These are phyloP conservation scores for Craniophora ligustri DNA, from an alignment of 2,888 invertebrate species.

Conservation along the genomic window DNA sequence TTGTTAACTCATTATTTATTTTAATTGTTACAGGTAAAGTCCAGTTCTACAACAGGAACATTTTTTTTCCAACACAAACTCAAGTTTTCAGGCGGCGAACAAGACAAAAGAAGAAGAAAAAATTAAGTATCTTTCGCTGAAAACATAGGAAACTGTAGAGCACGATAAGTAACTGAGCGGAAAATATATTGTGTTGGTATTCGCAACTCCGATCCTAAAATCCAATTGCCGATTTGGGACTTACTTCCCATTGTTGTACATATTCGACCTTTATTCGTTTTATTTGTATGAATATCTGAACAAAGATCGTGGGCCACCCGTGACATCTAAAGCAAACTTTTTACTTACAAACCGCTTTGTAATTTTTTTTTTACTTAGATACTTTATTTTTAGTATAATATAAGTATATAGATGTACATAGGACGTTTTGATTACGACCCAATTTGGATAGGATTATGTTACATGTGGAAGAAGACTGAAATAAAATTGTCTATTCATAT, in stretches of 20 bases:
- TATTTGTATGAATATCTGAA: slow-evolving; percentile 33
- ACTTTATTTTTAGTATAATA: background rate
- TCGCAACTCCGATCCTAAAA: slow-evolving; percentile 24
- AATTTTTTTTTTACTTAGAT: slow-evolving; percentile 14
- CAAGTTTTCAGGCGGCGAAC: background rate
- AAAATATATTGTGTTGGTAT: slow-evolving; percentile 24
- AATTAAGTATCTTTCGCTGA: background rate
- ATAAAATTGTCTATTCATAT: no score
- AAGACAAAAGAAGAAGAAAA: background rate
- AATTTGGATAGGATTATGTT: no score
- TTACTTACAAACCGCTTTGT: slow-evolving; percentile 1
- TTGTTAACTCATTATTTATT: background rate
- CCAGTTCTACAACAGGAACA: background rate
- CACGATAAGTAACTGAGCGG: background rate
- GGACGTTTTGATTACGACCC: no score
- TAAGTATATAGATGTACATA: no score
- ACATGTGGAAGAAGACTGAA: no score
- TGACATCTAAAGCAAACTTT: slow-evolving; percentile 20
- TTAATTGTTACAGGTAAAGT: background rate
- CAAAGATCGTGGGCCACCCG: slow-evolving; percentile 9
- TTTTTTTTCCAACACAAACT: no score
- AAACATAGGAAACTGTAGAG: slow-evolving; percentile 1
- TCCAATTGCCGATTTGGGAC: slow-evolving; percentile 40
- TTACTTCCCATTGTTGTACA: slow-evolving; percentile 19
- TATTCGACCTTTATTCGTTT: slow-evolving; percentile 27